These are phyloP conservation scores for Sparidentex hasta DNA, from an alignment of 2,797 vertebrate species.

Conservation along the genomic window DNA sequence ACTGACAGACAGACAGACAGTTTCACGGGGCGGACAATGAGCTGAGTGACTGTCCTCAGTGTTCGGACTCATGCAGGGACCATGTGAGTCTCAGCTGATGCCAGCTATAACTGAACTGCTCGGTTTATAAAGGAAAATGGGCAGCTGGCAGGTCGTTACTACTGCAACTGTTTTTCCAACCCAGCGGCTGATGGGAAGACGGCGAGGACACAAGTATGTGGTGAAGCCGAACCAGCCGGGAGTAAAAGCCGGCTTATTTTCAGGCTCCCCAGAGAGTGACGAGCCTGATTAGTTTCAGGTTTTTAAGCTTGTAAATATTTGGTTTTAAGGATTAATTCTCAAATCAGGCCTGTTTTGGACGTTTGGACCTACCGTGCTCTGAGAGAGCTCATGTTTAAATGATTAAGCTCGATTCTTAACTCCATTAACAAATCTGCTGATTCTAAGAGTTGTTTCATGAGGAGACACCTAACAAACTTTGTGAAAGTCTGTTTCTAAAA, in stretches of 20 bases:
- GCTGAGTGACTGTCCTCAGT: slow-evolving; percentile 43
- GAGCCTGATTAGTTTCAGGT: neutral
- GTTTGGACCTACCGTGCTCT: neutral
- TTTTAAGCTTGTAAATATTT: slow-evolving; percentile 1
- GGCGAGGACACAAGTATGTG: neutral
- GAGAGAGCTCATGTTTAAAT: neutral
- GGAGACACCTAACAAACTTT: too few species aligned
- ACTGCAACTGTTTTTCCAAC: slow-evolving; percentile 12
- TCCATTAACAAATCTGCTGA: too few species aligned
- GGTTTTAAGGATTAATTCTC: neutral
- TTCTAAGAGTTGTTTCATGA: too few species aligned
- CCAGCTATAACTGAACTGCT: slow-evolving; percentile 2
- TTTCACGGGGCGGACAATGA: slow-evolving; percentile 40
- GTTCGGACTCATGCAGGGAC: slow-evolving; percentile 10
- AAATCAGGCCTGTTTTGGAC: neutral
- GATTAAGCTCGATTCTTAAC: neutral
- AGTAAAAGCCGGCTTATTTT: neutral
- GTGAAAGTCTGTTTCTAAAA: too few species aligned
- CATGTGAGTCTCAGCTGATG: slow-evolving; percentile 60
- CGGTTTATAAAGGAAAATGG: slow-evolving; percentile 10
- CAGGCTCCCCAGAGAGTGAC: slow-evolving; percentile 5
- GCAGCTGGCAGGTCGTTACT: slow-evolving; percentile 26
- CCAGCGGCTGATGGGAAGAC: neutral
- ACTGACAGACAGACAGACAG: slow-evolving; percentile 14
- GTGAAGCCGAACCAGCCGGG: neutral